Evolutionary conservation across 2,888 invertebrate genomes (phyloP), one percentile per base, ranked within the genome.

Genomic region (Pyrgus malvae): DNA sequence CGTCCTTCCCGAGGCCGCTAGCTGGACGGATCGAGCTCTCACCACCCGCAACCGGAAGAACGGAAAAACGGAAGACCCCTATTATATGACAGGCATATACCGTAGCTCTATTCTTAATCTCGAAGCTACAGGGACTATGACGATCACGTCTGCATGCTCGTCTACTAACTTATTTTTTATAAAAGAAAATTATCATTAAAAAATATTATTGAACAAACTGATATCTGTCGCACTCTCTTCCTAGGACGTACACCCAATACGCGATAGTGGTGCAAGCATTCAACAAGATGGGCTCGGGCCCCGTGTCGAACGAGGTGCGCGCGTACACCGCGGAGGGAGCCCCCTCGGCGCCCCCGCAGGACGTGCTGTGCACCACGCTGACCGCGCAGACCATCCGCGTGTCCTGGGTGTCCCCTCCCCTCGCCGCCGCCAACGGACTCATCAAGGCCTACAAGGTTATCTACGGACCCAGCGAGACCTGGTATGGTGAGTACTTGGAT

Each of bases 391-490:
- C 97, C 1, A 97, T 99, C 70, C 93, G 97, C 55, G 97, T 98
- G 2, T 95, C 96, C 16, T 99, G 98, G 98, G 95, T 96, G 0
- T 97, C 98, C 0, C 98, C 98, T 0, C 97, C 98, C 31, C 91
- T 97, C 1, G 95, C 95, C 59, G 94, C 97, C 27, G 97, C 98
- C 38, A 98, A 98, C 78, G 98, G 98, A 63, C 95, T 98, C 33
- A 97, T 98, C 72, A 97, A 98, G 79, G 98, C 98, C 9, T 99
- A 98, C 91, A 98, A 98, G 85, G 97, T 97, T 56, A 93, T 97
- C 56, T 97, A 97, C 73, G 97, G 97, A 65, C 96, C 97, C 35
- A 96, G 96, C 66, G 96, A 97, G 62, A 94, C 95, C 61, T 97
- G 97, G 97, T 97, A 96, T 91, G 97, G 96, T 96, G 88, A 92